Conservation (phyloP, 2,797 vertebrate species). For the Notoglanidium macrostoma region DNA sequence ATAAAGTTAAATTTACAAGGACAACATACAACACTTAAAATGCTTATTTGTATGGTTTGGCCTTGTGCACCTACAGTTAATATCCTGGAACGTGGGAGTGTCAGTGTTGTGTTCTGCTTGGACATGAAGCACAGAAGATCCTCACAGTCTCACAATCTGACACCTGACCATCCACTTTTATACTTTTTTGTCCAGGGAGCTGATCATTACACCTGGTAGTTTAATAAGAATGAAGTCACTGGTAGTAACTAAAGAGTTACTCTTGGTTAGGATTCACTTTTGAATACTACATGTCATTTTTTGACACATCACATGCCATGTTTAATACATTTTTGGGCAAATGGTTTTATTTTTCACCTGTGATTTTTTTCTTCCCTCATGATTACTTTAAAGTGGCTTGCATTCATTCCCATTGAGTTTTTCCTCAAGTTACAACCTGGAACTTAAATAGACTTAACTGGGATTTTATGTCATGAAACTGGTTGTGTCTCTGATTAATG, state of each 20-base stretch:
- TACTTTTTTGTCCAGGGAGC: not conserved
- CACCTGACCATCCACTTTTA: not conserved
- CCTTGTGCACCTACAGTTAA: not conserved
- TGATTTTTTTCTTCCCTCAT: not conserved
- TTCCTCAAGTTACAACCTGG: not conserved
- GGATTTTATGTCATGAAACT: not conserved
- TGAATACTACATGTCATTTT: not conserved
- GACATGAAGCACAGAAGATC: not conserved
- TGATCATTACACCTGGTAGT: no score
- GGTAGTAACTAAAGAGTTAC: not conserved
- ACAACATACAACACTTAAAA: not conserved
- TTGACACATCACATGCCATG: not conserved
- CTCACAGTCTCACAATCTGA: not conserved
- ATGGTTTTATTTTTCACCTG: not conserved
- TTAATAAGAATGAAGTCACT: not conserved
- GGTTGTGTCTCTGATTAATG: not conserved
- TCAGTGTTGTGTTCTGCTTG: not conserved
- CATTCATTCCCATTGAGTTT: not conserved
- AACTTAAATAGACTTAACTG: not conserved
- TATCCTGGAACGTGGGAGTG: not conserved
- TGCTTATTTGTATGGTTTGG: not conserved
- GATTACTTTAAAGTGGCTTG: not conserved
- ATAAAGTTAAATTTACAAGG: not conserved
- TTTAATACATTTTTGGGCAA: not conserved
- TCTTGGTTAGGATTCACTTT: not conserved